Conservation (phyloP, 2,113 vertebrate species). For the Ailurus styani region DNA sequence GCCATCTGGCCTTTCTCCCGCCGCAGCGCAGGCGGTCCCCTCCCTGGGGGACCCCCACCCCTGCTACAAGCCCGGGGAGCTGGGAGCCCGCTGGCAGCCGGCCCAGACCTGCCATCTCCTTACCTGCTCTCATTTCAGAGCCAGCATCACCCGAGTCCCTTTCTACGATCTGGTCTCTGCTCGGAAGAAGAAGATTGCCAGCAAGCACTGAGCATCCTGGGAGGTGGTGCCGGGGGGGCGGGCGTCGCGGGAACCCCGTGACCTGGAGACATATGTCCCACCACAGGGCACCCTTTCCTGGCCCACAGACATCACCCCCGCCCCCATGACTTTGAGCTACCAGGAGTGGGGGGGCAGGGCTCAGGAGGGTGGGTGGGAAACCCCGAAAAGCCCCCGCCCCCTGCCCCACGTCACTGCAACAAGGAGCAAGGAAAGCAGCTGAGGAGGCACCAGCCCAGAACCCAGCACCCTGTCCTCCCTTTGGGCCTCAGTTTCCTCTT, state of each 20-base stretch:
- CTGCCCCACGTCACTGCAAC: not conserved
- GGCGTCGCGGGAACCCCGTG: rapidly evolving
- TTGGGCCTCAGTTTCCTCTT: not conserved
- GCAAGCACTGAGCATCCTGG: slow-evolving; percentile 76
- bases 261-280: not conserved
- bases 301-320: not conserved
- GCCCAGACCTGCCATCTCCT: not conserved
- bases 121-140: slow-evolving; percentile 79
- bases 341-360: not conserved
- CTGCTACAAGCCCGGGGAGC: not conserved
- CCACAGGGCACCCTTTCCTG: not conserved
- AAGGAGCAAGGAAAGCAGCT: not conserved
- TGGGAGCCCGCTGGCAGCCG: not conserved
- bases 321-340: not conserved
- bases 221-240: not conserved
- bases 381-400: not conserved
- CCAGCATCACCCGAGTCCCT: slow-evolving; percentile 94
- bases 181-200: slow-evolving; percentile 94
- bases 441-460: not conserved
- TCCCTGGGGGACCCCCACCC: not conserved
- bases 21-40: rapidly evolving
- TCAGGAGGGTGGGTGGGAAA: not conserved
- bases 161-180: slow-evolving; percentile 94
- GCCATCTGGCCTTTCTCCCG: too few relatives aligned
- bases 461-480: rapidly evolving